Evolutionary conservation across 2,113 vertebrate genomes (phyloP).

Genomic region (Saiga tatarica): DNA sequence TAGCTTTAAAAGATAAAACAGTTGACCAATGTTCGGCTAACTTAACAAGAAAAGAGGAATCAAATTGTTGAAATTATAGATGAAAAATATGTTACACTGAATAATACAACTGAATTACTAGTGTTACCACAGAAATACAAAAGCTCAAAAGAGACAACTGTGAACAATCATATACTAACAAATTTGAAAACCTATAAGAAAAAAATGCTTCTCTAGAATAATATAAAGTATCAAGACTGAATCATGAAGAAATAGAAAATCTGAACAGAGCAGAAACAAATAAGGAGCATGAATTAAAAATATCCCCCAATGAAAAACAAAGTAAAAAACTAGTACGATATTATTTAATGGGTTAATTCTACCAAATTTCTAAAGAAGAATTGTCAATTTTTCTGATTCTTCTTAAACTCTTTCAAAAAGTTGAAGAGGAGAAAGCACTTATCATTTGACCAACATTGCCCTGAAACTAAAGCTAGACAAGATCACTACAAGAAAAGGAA

Average conservation of each 20-base stretch:
- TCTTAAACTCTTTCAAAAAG: not conserved
- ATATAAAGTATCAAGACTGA: not conserved
- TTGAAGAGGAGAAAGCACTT: not conserved
- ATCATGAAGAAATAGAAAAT: not conserved
- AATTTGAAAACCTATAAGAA: not conserved
- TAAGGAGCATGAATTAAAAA: not conserved
- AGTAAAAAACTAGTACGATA: not conserved
- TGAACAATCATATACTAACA: not conserved
- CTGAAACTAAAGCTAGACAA: not conserved
- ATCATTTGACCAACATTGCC: not conserved
- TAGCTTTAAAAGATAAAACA: not conserved
- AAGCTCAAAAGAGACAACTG: not conserved
- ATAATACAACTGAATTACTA: not conserved
- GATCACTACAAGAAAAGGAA: not conserved
- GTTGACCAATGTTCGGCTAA: not conserved
- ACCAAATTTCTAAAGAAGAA: not conserved
- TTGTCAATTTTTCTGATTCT: not conserved
- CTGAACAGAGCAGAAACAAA: not conserved
- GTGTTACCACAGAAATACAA: not conserved
- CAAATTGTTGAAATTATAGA: not conserved
- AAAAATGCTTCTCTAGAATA: not conserved
- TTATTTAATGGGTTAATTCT: not conserved
- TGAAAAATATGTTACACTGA: not conserved
- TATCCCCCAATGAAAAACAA: not conserved
- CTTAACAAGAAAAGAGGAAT: not conserved